Evolutionary conservation across 2,797 vertebrate genomes (phyloP), one percentile per base, ranked within the genome.

Genomic region (Poliocrania exsul): DNA sequence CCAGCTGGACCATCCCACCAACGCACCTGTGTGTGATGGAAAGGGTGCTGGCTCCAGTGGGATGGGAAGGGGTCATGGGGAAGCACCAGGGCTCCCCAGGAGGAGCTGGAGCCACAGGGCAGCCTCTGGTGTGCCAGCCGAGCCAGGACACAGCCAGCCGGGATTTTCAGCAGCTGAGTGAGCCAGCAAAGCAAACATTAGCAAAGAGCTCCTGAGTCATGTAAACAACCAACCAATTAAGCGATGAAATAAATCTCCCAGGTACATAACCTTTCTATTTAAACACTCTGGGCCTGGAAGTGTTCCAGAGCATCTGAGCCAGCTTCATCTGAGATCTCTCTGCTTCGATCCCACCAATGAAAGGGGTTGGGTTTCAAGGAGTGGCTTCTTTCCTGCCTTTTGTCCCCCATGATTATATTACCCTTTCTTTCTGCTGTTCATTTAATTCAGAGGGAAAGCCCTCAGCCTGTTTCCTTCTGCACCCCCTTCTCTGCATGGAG

Each of bases 151-250:
- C 25, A 35, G 29, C 49, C 3, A 4, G 61, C 67, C 33, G 2
- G n/a, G 81, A 79, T 90, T 85, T 64, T 58, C 87, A 60, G 90
- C n/a, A 16, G 51, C 79, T 83, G 88, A 86, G 37, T 28, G 88
- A 96, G 91, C 85, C 87, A 73, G 61, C 51, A 91, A 49, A 92
- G 62, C 73, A 96, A 96, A 96, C 71, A 81, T 8, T 11, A 89
- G 70, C 67, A 53, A 47, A 88, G 70, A 77, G 74, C 88, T 92
- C 83, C 31, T 0, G 8, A 96, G 81, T 49, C 38, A 1, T n/a
- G 86, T 91, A 90, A 97, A 91, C 80, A 96, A 95, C 58, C 58
- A 95, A 62, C 80, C 87, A 95, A 95, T 95, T 96, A 96, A 79
- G 70, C 88, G 70, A 92, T 85, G 91, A 97, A 95, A 90, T 93